Base-by-base conservation (phyloP, 53 echinoderm and acorn worm genomes). In the Echinarachnius parma region DNA sequence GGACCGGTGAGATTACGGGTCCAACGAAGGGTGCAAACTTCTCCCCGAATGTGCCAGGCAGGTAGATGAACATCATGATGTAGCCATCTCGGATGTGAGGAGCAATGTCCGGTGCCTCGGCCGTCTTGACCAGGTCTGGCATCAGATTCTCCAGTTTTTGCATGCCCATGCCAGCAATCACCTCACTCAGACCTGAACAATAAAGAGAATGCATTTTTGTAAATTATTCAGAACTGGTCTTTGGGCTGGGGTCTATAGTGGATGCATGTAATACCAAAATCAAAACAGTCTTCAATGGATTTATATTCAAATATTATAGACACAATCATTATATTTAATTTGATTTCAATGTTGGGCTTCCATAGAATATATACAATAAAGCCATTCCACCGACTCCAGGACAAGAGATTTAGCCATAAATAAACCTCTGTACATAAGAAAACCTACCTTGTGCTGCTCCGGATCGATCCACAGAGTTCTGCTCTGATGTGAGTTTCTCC, bases 61-160 rank as follows among this genome's bases (percentile, higher is more conserved):
- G 82, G 68, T 98, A 98, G 86, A 98, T 98, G 62, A 98, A 98
- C 98, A 98, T 88, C 98, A 98, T 98, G 83, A 98, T 87, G 83
- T 98, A 98, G 9, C 98, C 98, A 29, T 98, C 98, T 27, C 91
- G 70, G 66, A 91, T 82, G 56, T 98, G 91, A 4, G 91, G 82
- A 2, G 91, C 91, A 35, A 98, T 98, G 76, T 98, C 91, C 0
- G 88, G 88, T 15, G 91, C 83, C 33, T 88, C 91, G 0, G 98
- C 98, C 5, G 98, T 98, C 88, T 92, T 88, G 71, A 98, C 86
- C 32, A 98, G 92, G 62, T 98, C 98, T 16, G 98, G 98, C 83
- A 98, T 82, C n/a, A 88, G 74, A 46, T 92, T 88, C 77, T 88
- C 84, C 28, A 98, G 81, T 50, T 91, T 98, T 61, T 82, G 70